A percentile compares a stretch with the other conserved stretches of the same genome.
phyloP scores from a whole-genome alignment of 2,888 invertebrate species.

The Meiosimyza decipiens region DNA sequence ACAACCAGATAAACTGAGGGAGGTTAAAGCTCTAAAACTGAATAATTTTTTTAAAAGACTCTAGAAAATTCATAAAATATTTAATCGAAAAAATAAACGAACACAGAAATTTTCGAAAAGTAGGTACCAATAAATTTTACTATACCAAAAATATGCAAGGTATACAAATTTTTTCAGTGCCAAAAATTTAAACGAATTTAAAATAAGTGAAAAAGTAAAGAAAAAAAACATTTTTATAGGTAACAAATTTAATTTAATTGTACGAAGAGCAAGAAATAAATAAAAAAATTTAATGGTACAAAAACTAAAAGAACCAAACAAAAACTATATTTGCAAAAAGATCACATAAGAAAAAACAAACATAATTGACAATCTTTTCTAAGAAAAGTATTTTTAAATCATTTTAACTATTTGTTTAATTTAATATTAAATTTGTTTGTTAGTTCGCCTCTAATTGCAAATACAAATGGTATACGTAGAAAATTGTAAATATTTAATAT shows the following conservation, averaged over 20 bases:
- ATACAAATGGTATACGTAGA: too few relatives aligned
- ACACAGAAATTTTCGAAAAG: not conserved
- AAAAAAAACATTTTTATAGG: slow-evolving; percentile 1
- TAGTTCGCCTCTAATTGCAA: too few relatives aligned
- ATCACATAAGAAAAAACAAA: not conserved
- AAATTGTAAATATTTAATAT: too few relatives aligned
- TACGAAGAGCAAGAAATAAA: too few relatives aligned
- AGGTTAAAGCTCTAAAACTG: slow-evolving; percentile 10
- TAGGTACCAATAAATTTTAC: slow-evolving; percentile 21
- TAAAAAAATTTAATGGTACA: not conserved
- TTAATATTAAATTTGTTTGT: not conserved
- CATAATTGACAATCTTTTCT: slow-evolving; percentile 39
- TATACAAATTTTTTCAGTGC: too few relatives aligned
- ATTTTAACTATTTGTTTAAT: slow-evolving; percentile 15
- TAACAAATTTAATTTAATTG: too few relatives aligned
- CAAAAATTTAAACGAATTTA: too few relatives aligned
- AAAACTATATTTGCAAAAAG: not conserved
- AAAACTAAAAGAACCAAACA: not conserved
- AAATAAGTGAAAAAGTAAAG: not conserved
- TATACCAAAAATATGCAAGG: slow-evolving; percentile 9
- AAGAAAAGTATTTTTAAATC: slow-evolving; percentile 42
- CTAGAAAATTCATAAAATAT: too few relatives aligned
- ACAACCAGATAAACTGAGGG: slow-evolving; percentile 16
- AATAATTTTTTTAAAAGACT: slow-evolving; percentile 19
- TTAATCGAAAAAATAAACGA: not conserved